Evolutionary conservation across 2,888 invertebrate genomes (phyloP), one percentile per base, ranked within the genome.

Genomic region (Phasia obesa): DNA sequence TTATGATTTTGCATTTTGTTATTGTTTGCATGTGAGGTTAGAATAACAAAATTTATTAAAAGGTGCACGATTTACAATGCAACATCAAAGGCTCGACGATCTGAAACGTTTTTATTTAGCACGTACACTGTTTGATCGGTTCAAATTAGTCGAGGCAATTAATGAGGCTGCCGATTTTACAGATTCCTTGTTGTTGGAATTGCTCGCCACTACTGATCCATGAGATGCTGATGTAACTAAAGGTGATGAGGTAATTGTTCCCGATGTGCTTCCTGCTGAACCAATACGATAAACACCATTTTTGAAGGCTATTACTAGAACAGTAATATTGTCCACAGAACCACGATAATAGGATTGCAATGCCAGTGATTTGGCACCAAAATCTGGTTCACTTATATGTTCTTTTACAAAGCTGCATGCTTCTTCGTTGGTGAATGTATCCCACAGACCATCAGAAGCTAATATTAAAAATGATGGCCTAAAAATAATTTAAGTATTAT

Each of bases 401-500:
- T 97, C 96, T 91, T 95, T 96, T 70, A 98, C 95, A 90, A 95
- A 98, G 86, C 94, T 95, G 15, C 98, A 95, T 27, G 98, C 98
- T 91, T 98, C 98, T 90, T 98, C 98, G 91, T 98, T 98, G 53
- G 95, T 93, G 90, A 98, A 98, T 21, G 97, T 97, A 90, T 99
- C 99, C 98, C 98, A 99, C 38, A 99, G 93, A 2, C 99, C 99
- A 92, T 99, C 99, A 0, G 98, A 97, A 15, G 98, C 99, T 78
- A 99, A 93, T 83, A 99, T 95, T 86, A 98, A 92, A 91, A 99
- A 99, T 92, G 95, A 94, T 0, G 98, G 97, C 88, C 92, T 92
- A 62, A 47, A 82, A 73, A n/a, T 2, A 35, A 44, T 53, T 55
- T 9, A 11, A 53, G 2, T 19, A 2, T 73, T 76, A 55, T 27